Evolutionary conservation across 2,113 vertebrate genomes (phyloP).

Genomic region (Cygnus buccinator): DNA sequence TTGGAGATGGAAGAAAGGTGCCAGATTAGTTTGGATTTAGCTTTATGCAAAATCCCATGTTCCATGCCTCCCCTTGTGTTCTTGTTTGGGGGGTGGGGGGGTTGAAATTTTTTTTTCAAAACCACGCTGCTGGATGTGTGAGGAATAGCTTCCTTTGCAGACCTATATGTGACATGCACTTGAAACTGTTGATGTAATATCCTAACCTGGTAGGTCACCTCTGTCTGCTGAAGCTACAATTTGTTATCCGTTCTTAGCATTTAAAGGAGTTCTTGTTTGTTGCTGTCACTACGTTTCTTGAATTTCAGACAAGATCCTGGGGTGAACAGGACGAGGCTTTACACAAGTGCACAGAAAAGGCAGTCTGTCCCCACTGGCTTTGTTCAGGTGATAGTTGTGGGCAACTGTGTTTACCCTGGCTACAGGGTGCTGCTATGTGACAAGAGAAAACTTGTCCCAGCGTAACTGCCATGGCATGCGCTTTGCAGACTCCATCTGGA

Average conservation of each 20-base stretch:
- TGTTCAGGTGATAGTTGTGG: neutral
- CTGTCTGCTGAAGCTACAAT: neutral
- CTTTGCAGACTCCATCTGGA: neutral
- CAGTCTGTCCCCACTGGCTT: neutral
- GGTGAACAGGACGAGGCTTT: neutral
- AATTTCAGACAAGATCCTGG: neutral
- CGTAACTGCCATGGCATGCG: neutral
- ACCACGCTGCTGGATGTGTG: too few species aligned
- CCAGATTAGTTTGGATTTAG: neutral
- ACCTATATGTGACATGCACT: rapidly evolving
- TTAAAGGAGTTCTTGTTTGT: neutral
- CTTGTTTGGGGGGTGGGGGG: neutral
- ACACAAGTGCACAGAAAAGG: neutral
- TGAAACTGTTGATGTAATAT: neutral
- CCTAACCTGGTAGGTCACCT: neutral
- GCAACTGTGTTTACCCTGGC: neutral
- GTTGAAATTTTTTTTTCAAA: too few species aligned
- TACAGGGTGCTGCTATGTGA: neutral
- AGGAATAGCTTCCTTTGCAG: neutral
- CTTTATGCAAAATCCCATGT: neutral
- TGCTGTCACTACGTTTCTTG: too few species aligned
- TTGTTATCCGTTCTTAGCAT: neutral
- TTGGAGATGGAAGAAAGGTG: neutral
- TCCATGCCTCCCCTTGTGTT: rapidly evolving
- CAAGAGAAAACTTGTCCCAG: neutral